Base-by-base conservation (phyloP, 1,140 invertebrate species). In the Melitaea cinxia region DNA sequence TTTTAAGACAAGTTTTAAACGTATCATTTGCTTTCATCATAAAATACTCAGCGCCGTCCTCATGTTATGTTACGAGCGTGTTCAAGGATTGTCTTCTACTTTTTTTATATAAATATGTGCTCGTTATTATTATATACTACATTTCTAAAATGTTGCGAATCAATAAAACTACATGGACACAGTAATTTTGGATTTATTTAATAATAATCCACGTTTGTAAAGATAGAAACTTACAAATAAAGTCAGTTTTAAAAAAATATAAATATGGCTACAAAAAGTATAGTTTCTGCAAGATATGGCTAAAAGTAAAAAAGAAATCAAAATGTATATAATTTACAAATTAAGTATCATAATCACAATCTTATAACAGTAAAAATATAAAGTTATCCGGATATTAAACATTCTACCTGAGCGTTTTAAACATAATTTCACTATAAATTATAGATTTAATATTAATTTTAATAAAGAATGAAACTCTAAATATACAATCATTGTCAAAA, bases 151-250 rank as follows among this genome's bases (percentile, higher is more conserved):
- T 35, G 33, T 35, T 1, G 1, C 0, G 6, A 45, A 42, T 26
- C 12, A 75, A 75, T 75, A 58, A 75, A 73, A 75, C 70, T 7
- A 73, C 68, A 49, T 21, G 28, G 55, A 64, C 45, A 70, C 62
- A 73, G 70, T 65, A 68, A 80, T 82, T 83, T 87, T 70, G 79
- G 80, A 84, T 87, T 83, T 88, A 87, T 89, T 89, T 88, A 89
- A 88, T 90, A 82, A 88, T 83, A 88, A 87, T 88, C 80, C 86
- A 82, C 78, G 80, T 84, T 82, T 83, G 82, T 88, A 85, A 86
- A 88, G 67, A 83, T 87, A 75, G 83, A 83, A 91, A 89, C 86
- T 88, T 88, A 89, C 83, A 85, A 72, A 80, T 84, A 85, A 83
- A 68, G 75, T 85, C 72, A 68, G 78, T 83, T 82, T 80, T 81